These are phyloP conservation scores for Leptinotarsa peninsularis DNA, from an alignment of 2,888 invertebrate species.

Conservation along the genomic window DNA sequence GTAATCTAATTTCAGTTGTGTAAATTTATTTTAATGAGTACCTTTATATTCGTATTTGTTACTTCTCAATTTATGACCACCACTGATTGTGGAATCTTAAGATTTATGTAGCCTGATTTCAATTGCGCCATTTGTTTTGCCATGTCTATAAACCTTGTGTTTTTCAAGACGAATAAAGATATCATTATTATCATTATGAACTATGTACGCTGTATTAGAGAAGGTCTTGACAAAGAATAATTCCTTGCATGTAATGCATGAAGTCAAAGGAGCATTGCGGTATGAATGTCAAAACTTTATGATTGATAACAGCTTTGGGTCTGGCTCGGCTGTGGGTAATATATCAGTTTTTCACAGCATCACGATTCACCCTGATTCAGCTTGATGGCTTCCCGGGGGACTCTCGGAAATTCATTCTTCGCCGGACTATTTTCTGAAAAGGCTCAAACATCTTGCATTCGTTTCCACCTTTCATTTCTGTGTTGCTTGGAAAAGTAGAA, in stretches of 20 bases:
- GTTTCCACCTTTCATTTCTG: neutral
- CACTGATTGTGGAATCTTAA: no score
- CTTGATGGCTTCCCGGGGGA: conserved; percentile 7
- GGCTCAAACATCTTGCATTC: neutral
- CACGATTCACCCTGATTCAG: conserved; percentile 12
- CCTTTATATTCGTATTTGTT: no score
- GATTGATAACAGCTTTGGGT: neutral
- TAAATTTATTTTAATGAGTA: no score
- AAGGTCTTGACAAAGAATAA: neutral
- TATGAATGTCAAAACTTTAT: conserved; percentile 2
- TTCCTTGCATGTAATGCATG: neutral
- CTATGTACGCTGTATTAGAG: no score
- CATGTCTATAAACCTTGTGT: no score
- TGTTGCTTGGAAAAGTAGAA: no score
- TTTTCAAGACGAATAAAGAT: no score
- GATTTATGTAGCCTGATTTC: no score
- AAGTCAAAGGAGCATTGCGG: neutral
- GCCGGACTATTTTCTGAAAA: neutral
- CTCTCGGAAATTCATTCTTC: neutral
- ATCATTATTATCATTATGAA: no score
- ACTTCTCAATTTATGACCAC: no score
- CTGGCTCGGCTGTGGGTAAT: neutral
- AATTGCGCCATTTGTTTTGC: no score
- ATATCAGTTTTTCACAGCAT: conserved; percentile 14
- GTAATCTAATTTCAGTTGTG: no score